Conservation (phyloP, 2,113 vertebrate genomes). For the Platycercus adscitus region DNA sequence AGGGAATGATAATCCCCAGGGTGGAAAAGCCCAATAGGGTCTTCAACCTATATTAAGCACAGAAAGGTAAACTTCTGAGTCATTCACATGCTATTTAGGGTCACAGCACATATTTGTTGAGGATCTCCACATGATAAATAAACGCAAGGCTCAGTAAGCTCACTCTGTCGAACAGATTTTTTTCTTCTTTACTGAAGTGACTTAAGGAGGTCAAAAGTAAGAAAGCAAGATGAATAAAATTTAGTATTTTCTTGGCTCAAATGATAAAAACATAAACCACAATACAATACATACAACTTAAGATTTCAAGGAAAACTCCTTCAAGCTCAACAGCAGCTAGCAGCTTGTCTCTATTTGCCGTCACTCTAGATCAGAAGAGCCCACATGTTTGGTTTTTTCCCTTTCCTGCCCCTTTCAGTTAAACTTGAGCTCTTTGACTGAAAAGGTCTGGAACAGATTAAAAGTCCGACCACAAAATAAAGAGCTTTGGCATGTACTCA, state of each 20-base stretch:
- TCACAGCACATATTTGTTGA: slow-evolving; percentile 8
- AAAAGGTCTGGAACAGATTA: slow-evolving; percentile 99
- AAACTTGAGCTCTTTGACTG: slow-evolving; percentile 90
- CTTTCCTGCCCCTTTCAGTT: slow-evolving; percentile 71
- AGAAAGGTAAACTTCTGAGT: slow-evolving; percentile 41
- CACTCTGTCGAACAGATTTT: not conserved
- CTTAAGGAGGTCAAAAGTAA: slow-evolving; percentile 33
- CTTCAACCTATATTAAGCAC: not conserved
- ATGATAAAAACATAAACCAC: slow-evolving; percentile 51
- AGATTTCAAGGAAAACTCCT: slow-evolving; percentile 70
- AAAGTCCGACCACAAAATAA: slow-evolving; percentile 89
- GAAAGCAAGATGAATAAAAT: slow-evolving; percentile 4
- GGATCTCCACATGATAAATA: not conserved
- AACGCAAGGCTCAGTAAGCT: not conserved
- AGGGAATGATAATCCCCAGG: not conserved
- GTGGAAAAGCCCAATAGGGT: not conserved
- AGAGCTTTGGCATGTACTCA: slow-evolving; percentile 90
- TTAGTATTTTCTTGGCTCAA: slow-evolving; percentile 60
- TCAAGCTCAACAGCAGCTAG: slow-evolving; percentile 67
- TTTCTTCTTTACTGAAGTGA: not conserved
- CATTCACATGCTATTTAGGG: not conserved
- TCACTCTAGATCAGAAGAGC: slow-evolving; percentile 70
- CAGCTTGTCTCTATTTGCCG: slow-evolving; percentile 75
- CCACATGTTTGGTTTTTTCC: slow-evolving; percentile 37
- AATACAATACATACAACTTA: slow-evolving; percentile 4